These are phyloP conservation scores for Dermochelys coriacea DNA, from an alignment of 2,797 vertebrate species.

Conservation along the genomic window DNA sequence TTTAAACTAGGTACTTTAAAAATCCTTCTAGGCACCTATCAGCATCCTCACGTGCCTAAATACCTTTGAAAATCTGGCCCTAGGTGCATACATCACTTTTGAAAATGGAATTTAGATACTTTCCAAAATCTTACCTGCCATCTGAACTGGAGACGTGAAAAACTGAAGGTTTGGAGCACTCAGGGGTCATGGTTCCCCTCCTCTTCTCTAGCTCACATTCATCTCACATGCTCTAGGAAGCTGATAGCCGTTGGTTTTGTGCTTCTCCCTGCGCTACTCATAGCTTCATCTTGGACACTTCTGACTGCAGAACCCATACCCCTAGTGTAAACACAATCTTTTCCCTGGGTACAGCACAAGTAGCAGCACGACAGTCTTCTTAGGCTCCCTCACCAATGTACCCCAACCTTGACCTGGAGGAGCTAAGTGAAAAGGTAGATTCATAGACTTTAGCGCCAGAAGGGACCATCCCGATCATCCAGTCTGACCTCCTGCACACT, in stretches of 20 bases:
- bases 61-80: not conserved
- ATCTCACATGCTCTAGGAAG: not conserved
- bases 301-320: not conserved
- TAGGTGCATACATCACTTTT: not conserved
- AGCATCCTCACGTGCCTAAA: not conserved
- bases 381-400: not conserved
- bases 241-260: not conserved
- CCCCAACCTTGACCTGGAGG: not conserved
- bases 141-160: not conserved
- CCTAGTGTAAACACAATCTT: not conserved
- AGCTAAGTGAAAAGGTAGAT: not conserved
- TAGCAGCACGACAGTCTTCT: not conserved
- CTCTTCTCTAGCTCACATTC: not conserved
- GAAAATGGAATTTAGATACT: accelerated
- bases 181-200: not conserved
- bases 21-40: not conserved
- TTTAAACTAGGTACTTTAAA: not conserved
- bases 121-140: not conserved
- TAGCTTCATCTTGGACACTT: not conserved
- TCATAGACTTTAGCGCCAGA: not conserved
- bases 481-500: not conserved
- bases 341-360: not conserved
- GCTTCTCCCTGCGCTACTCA: not conserved
- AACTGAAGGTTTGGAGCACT: not conserved
- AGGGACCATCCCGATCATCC: not conserved